These are phyloP conservation scores for Nilaparvata lugens DNA, from an alignment of 1,140 invertebrate species.

Conservation along the genomic window DNA sequence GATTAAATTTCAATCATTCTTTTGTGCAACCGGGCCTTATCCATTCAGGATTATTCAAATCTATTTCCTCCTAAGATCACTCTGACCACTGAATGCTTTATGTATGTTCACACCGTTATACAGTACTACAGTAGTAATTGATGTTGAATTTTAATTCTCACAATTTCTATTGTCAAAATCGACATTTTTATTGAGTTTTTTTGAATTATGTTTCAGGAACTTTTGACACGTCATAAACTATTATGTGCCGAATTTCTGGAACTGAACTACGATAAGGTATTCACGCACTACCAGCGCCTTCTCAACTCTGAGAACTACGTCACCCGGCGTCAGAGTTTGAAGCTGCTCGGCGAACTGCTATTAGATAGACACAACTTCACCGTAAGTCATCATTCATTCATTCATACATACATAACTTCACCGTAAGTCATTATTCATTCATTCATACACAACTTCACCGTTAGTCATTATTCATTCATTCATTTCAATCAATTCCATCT, in stretches of 20 bases:
- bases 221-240: slow-evolving; percentile 97
- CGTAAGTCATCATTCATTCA: slow-evolving; percentile 47
- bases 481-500: too few species aligned
- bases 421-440: slow-evolving; percentile 70
- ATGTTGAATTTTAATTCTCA: too few species aligned
- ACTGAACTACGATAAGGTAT: slow-evolving; percentile 97
- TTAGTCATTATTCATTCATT: too few species aligned
- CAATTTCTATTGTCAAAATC: too few species aligned
- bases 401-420: slow-evolving; percentile 98
- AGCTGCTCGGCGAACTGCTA: slow-evolving; percentile 92
- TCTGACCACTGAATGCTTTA: too few species aligned
- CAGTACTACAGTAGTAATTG: too few species aligned
- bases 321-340: slow-evolving; percentile 91
- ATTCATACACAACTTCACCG: slow-evolving; percentile 99
- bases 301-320: slow-evolving; percentile 99
- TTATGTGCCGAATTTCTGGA: slow-evolving; percentile 97
- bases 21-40: too few species aligned
- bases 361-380: slow-evolving; percentile 99
- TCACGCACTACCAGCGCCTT: slow-evolving; percentile 91
- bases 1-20: too few species aligned
- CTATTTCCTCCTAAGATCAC: too few species aligned
- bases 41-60: too few species aligned
- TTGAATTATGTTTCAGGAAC: slow-evolving; percentile 69
- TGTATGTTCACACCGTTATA: too few species aligned
- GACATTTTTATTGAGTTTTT: too few species aligned